These are phyloP conservation scores for Malaclemys terrapin DNA, from an alignment of 2,113 vertebrate genomes.

Conservation along the genomic window DNA sequence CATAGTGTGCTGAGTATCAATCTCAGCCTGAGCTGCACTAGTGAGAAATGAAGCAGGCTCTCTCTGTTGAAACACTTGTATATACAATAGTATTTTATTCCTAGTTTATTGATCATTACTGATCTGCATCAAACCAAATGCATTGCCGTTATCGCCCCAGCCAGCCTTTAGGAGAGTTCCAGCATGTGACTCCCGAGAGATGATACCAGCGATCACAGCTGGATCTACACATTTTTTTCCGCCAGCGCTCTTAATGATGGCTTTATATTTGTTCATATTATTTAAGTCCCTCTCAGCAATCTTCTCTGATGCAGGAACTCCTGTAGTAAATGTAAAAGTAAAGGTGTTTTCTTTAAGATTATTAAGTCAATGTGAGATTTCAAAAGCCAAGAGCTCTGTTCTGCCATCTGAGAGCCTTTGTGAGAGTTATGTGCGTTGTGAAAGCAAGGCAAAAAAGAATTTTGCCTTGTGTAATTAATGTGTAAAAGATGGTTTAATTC, in stretches of 20 bases:
- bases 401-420: neutral
- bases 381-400: neutral
- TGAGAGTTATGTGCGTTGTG: neutral
- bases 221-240: constrained; percentile 73
- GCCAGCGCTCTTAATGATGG: constrained; percentile 72
- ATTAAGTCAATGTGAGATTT: neutral
- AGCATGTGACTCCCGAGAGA: constrained; percentile 81
- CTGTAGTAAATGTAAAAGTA: constrained; percentile 43
- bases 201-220: constrained; percentile 80
- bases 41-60: neutral
- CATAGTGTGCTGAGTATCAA: neutral
- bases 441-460: neutral
- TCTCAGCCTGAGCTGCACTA: neutral
- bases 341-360: neutral
- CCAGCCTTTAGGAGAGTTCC: constrained; percentile 66
- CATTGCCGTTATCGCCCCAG: constrained; percentile 77
- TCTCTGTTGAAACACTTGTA: neutral
- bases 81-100: neutral
- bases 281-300: constrained; percentile 77
- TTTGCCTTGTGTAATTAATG: neutral
- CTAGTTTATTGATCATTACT: neutral
- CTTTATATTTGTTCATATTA: constrained; percentile 71
- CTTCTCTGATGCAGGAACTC: constrained; percentile 75
- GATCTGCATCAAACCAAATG: constrained; percentile 87
- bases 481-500: neutral